A percentile compares a stretch with the other conserved stretches of the same genome.
These are phyloP conservation scores for Cebidichthys violaceus DNA, from an alignment of 2,113 vertebrate genomes.

Conservation along the genomic window DNA sequence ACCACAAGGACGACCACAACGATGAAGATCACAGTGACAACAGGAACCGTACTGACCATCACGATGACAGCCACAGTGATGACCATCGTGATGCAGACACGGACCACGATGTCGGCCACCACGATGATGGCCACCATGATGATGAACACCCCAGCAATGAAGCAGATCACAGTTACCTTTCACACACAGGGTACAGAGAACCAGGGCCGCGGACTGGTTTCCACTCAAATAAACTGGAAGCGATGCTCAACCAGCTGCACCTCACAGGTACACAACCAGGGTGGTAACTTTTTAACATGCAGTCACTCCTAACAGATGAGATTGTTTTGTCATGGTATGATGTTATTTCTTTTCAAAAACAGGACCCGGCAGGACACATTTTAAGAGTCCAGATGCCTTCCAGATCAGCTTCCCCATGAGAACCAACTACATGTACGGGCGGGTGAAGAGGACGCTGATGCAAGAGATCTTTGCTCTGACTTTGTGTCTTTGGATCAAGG, in stretches of 20 bases:
- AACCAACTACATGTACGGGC: constrained; percentile 85
- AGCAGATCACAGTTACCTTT: constrained; percentile 62
- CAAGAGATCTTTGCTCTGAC: constrained; percentile 86
- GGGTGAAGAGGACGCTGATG: constrained; percentile 80
- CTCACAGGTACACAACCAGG: constrained; percentile 63
- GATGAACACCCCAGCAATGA: constrained; percentile 66
- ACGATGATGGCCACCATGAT: constrained; percentile 29
- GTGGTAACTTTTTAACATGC: no score
- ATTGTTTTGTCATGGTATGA: background rate
- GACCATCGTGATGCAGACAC: background rate
- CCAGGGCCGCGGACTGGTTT: constrained; percentile 49
- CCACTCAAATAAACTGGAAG: constrained; percentile 79
- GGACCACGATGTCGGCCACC: background rate
- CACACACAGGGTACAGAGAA: constrained; percentile 64
- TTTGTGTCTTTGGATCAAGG: constrained; percentile 85
- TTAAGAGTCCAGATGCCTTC: constrained; percentile 70
- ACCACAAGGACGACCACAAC: background rate
- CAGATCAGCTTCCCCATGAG: constrained; percentile 86
- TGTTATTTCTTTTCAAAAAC: constrained; percentile 20
- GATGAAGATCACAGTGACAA: background rate
- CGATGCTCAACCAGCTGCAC: constrained; percentile 81
- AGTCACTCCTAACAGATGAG: background rate
- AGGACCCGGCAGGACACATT: constrained; percentile 71
- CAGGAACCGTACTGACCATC: constrained; percentile 1
- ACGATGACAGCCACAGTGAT: background rate